phyloP scores from a whole-genome alignment of 2,797 vertebrate genomes.

The Sternarchorhynchus goeldii region DNA sequence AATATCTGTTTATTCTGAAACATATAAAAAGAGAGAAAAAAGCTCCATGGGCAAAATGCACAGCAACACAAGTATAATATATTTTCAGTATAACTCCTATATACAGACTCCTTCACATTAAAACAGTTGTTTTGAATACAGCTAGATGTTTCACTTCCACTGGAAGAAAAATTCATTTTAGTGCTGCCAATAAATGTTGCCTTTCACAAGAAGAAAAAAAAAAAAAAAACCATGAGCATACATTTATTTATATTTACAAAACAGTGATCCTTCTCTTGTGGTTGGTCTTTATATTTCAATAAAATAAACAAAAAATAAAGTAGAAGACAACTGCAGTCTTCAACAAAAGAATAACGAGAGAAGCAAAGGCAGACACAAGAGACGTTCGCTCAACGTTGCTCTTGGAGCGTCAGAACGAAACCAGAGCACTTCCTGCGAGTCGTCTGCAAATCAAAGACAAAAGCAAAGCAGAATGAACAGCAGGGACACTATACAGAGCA shows the following conservation, averaged over 20 bases:
- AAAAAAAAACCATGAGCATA: neutral
- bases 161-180: slow-evolving; percentile 56
- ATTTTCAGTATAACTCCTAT: slow-evolving; percentile 69
- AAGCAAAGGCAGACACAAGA: slow-evolving; percentile 50
- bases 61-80: slow-evolving; percentile 40
- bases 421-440: slow-evolving; percentile 70
- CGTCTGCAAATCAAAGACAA: slow-evolving; percentile 64
- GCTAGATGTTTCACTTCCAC: slow-evolving; percentile 56
- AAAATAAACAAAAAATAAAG: slow-evolving; percentile 11
- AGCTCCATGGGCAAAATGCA: slow-evolving; percentile 33
- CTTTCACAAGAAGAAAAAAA: slow-evolving; percentile 23
- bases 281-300: neutral
- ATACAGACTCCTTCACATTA: slow-evolving; percentile 61
- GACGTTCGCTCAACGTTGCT: slow-evolving; percentile 29
- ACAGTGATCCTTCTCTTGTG: neutral
- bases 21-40: slow-evolving; percentile 18
- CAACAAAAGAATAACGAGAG: slow-evolving; percentile 47
- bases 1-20: slow-evolving; percentile 1
- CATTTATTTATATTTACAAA: slow-evolving; percentile 8
- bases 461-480: slow-evolving; percentile 7
- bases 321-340: neutral
- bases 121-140: slow-evolving; percentile 46
- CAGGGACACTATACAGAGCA: slow-evolving; percentile 2
- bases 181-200: slow-evolving; percentile 48
- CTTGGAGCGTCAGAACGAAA: slow-evolving; percentile 63